Evolutionary conservation across 2,888 invertebrate genomes (phyloP), one percentile per base, ranked within the genome.

Genomic region (Elegia similella): DNA sequence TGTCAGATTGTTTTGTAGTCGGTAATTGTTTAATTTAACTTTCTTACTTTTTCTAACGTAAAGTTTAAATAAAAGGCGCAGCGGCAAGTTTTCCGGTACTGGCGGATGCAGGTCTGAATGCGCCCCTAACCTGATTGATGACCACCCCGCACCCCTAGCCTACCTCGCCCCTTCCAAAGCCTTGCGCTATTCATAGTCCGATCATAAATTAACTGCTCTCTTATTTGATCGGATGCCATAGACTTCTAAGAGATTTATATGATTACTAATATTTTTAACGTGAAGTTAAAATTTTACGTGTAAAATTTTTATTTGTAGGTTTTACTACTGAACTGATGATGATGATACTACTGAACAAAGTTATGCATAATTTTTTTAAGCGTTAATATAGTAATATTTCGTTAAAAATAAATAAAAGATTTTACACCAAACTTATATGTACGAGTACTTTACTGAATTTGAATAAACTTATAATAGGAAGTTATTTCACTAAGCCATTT

Each of bases 171-270:
- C 30, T 6, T 44, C 52, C 38, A 44, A 12, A 53, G 53, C 44
- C 63, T 8, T 53, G 17, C 32, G 58, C 67, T 66, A 69, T 70
- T 74, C 70, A 68, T 61, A 61, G 61, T 63, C 57, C 61, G 67
- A 69, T 70, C 73, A 71, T 75, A 79, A 81, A 82, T 82, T 81
- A 80, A 75, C 73, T 78, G 80, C 78, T 76, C 68, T 73, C 69
- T 72, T 68, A 65, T 73, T 69, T 66, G 64, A 65, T 55, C 47
- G 42, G 54, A 7, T 12, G 23, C 23, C 32, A 32, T 30, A 48
- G 32, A 32, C 30, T 10, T 46, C 12, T 46, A 46, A 10, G 6
- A 38, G 38, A 38, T 38, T 38, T 38, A 38, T n/a, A n/a, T 5
- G 12, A 2, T 23, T 23, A 23, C 23, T n/a, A n/a, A n/a, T n/a